phyloP scores from a whole-genome alignment of 2,113 vertebrate genomes.

The Lipophrys pholis region DNA sequence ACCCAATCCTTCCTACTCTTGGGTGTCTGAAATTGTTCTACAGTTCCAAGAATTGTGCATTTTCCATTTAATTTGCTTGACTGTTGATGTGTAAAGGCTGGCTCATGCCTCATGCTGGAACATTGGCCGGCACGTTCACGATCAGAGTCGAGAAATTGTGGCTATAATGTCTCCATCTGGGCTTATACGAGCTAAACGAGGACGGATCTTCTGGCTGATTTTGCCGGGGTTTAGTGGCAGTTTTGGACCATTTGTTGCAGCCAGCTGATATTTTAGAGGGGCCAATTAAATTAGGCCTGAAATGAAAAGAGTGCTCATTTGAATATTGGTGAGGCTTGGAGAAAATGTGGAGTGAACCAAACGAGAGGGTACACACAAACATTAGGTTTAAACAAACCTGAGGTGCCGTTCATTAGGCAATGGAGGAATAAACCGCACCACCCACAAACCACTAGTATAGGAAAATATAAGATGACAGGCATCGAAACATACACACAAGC shows the following conservation, averaged over 20 bases:
- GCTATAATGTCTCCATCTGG: neutral
- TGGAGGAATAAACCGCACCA: neutral
- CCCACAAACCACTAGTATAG: neutral
- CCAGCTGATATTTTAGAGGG: constrained; percentile 38
- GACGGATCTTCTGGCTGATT: constrained; percentile 14
- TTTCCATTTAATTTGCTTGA: constrained; percentile 26
- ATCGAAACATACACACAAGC: neutral
- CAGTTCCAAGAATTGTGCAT: constrained; percentile 5
- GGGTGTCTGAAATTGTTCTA: neutral
- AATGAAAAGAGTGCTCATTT: constrained; percentile 27
- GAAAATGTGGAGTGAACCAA: neutral
- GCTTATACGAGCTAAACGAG: constrained; percentile 15
- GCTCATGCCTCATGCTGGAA: constrained; percentile 19
- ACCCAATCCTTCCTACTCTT: neutral
- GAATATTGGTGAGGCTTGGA: neutral
- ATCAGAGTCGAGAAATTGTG: constrained; percentile 11
- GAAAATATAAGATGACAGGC: neutral
- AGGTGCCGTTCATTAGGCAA: neutral
- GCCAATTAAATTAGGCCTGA: constrained; percentile 36
- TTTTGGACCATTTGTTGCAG: constrained; percentile 23
- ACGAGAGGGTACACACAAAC: neutral
- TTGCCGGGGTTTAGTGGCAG: constrained; percentile 18
- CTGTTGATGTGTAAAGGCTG: constrained; percentile 18
- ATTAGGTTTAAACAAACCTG: constrained; percentile 1
- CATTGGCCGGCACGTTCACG: neutral